phyloP scores from a whole-genome alignment of 2,113 vertebrate species.

The Elachura formosa region DNA sequence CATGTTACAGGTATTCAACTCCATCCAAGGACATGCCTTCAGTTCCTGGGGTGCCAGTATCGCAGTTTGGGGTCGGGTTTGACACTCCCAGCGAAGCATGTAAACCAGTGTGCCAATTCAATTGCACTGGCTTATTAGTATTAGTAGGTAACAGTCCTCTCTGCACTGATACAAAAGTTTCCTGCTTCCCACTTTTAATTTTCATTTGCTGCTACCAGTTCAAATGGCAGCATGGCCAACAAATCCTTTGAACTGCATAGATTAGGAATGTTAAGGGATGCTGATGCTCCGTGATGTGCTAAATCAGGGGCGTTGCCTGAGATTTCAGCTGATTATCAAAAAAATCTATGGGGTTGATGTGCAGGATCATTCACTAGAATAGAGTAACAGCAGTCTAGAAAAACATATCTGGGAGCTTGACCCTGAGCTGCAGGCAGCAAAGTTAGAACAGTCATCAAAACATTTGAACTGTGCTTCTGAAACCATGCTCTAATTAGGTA shows the following conservation, averaged over 20 bases:
- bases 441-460: background rate
- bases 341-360: background rate
- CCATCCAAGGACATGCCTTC: background rate
- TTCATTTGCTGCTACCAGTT: background rate
- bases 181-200: background rate
- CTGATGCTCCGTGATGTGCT: background rate
- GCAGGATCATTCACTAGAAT: background rate
- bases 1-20: background rate
- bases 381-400: background rate
- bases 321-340: background rate
- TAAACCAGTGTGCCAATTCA: background rate
- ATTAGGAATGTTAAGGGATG: background rate
- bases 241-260: background rate
- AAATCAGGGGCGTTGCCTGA: background rate
- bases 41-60: background rate
- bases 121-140: background rate
- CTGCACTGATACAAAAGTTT: background rate
- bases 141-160: background rate
- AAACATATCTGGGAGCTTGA: background rate
- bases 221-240: accelerated
- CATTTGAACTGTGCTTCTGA: background rate
- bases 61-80: background rate
- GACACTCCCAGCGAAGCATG: background rate
- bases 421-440: background rate
- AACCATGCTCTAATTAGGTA: background rate